Evolutionary conservation across 2,888 invertebrate species (phyloP), one percentile per base, ranked within the genome.

Genomic region (Baccha elongata): DNA sequence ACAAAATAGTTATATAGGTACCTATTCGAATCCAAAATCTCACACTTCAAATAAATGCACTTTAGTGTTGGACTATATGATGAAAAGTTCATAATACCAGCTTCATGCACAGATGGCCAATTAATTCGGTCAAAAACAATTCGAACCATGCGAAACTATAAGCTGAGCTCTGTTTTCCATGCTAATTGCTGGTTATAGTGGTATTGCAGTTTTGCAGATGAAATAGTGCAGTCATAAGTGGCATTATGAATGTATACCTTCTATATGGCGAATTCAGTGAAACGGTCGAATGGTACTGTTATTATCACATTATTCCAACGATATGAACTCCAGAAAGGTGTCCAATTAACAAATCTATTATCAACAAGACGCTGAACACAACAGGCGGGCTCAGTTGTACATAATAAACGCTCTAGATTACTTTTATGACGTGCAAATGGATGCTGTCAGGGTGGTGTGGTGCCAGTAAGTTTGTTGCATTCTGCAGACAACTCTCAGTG

Each of bases 361-460:
- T 62, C 62, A 68, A 48, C 73, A 50, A 60, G 68, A 80, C 37
- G 78, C 23, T 68, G 42, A 55, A 79, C 65, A 79, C 65, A 79
- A 65, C 60, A 5, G 44, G 58, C 35, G 58, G 23, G 42, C 40
- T 58, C 1, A 13, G 40, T 17, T 35, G 46, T 50, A 21, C 13
- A 11, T 72, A 60, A 78, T 65, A 65, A 78, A 78, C 65, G 79
- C 53, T 73, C 53, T 7, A 62, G 46, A 79, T 73, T 79, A 74
- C 52, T 68, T 74, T 80, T 74, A 80, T 68, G 79, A 80, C 74
- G 79, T 80, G 79, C 74, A 68, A 80, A 80, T 80, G 68, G 79
- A 68, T 17, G 32, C 62, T 74, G 78, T 79, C 79, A 68, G n/a
- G n/a, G 44, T 64, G 13, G 13, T 48, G 10, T 10, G 62, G 26